A percentile compares a stretch with the other conserved stretches of the same genome.
Conservation (phyloP, 2,888 invertebrate species). For the Monoplex corrugatus region DNA sequence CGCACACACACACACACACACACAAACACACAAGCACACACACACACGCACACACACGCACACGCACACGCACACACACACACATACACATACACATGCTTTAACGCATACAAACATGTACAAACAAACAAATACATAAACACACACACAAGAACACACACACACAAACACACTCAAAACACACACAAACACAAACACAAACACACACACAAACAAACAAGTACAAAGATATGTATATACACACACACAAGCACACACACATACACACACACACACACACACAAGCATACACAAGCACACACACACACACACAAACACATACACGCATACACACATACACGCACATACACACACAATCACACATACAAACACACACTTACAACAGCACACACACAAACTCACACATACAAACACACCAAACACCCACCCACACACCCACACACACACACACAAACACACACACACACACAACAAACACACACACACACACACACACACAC, state of each 20-base stretch:
- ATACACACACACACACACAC: too few relatives aligned
- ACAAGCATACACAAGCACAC: neutral
- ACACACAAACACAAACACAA: neutral
- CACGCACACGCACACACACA: neutral
- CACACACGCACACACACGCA: neutral
- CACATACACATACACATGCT: neutral
- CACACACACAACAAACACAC: too few relatives aligned
- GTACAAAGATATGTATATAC: too few relatives aligned
- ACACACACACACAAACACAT: slow-evolving; percentile 26
- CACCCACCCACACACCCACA: too few relatives aligned
- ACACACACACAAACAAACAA: neutral
- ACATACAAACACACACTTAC: too few relatives aligned
- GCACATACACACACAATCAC: neutral
- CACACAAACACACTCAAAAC: slow-evolving; percentile 26
- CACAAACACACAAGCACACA: neutral
- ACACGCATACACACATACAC: slow-evolving; percentile 20
- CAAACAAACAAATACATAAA: neutral
- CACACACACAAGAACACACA: slow-evolving; percentile 24
- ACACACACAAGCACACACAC: too few relatives aligned
- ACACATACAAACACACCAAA: too few relatives aligned
- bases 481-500: too few relatives aligned
- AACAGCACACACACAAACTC: too few relatives aligned
- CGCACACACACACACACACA: neutral
- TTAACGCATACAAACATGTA: too few relatives aligned
- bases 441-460: too few relatives aligned